Base-by-base conservation (phyloP, 2,113 vertebrate genomes). In the Donacobius atricapilla region DNA sequence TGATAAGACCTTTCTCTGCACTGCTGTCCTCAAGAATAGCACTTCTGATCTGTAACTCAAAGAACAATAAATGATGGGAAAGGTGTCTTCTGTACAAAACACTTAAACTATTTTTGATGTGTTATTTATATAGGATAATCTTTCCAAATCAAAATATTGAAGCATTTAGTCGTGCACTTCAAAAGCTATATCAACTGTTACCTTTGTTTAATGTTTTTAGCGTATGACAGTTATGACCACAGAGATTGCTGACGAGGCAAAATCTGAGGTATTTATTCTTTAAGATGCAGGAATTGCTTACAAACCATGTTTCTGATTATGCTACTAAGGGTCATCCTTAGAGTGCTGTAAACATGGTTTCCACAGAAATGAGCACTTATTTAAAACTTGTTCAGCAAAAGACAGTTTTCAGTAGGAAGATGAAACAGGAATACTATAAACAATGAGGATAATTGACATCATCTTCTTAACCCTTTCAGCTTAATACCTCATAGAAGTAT, bases 71-170 rank as follows among this genome's bases (percentile, higher is more conserved):
- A 84, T 1, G 2, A 54, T 7, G 10, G 48, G 33, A 83, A 88
- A 75, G 30, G 30, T 64, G 30, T 47, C 21, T 93, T 73, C 72
- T 80, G 39, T 77, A 35, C 44, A 78, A 95, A 89, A 92, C 48
- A 50, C 24, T 77, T 73, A 18, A 73, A 44, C 39, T 69, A 6
- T 72, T 80, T 35, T 84, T 82, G 35, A 83, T 53, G 5, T 30
- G 88, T 86, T 92, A 94, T 95, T 95, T 95, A 91, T 82, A 18
- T 53, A 31, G 15, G 23, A 28, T 89, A 92, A 91, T 91, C 77
- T 89, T 89, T 81, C 48, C 69, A 50, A 92, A 92, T 86, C 71
- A 94, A 90, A 95, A 85, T 79, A 94, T 37, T 56, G 75, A 88
- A 79, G 16, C 23, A 24, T 83, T 91, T 79, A 76, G 35, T 89